Conservation (phyloP, 2,888 invertebrate genomes). For the Baronia brevicornis region DNA sequence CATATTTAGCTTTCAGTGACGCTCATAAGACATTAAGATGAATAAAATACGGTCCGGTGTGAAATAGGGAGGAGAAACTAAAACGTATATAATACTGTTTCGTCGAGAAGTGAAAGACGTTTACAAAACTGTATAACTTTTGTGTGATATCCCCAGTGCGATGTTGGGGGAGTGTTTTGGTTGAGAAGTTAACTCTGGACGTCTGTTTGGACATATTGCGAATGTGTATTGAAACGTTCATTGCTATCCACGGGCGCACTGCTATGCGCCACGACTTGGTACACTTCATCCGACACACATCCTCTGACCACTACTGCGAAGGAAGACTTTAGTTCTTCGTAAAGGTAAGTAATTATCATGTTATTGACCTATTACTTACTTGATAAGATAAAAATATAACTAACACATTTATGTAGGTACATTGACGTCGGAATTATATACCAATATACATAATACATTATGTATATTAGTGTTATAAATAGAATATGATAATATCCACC, state of each 20-base stretch:
- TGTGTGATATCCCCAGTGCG: slow-evolving; percentile 57
- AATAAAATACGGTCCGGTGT: slow-evolving; percentile 66
- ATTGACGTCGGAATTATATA: too few relatives aligned
- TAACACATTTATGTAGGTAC: too few relatives aligned
- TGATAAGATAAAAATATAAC: too few relatives aligned
- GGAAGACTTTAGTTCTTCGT: slow-evolving; percentile 61
- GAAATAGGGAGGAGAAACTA: slow-evolving; percentile 41
- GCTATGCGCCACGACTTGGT: slow-evolving; percentile 86
- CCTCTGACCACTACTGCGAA: slow-evolving; percentile 87
- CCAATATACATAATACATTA: too few relatives aligned
- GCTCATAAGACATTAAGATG: slow-evolving; percentile 44
- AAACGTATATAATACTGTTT: slow-evolving; percentile 25
- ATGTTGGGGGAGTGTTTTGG: slow-evolving; percentile 64
- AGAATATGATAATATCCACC: too few relatives aligned
- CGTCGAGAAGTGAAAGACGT: slow-evolving; percentile 29
- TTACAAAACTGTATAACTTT: slow-evolving; percentile 49
- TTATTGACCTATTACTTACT: not conserved
- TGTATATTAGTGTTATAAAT: too few relatives aligned
- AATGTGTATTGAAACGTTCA: slow-evolving; percentile 75
- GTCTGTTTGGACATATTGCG: slow-evolving; percentile 65
- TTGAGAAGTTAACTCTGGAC: slow-evolving; percentile 53
- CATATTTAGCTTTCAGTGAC: slow-evolving; percentile 20
- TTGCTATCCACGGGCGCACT: slow-evolving; percentile 78
- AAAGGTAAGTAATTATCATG: slow-evolving; percentile 37
- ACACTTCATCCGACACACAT: slow-evolving; percentile 85